Percentiles rank a stretch among this genome's conserved stretches.
Evolutionary conservation across 2,888 invertebrate genomes (phyloP).

Genomic region (Masnerella sp.): DNA sequence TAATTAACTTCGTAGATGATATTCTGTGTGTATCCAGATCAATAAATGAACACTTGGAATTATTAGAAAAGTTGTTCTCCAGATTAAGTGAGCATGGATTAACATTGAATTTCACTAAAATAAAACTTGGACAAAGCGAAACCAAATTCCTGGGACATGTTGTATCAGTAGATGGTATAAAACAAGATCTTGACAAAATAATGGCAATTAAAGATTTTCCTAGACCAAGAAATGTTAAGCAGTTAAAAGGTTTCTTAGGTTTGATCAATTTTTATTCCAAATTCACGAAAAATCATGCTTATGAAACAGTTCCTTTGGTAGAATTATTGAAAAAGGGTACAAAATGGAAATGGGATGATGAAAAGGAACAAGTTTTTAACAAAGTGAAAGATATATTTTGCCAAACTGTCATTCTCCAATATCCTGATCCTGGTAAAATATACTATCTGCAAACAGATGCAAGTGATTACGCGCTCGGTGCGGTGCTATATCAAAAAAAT

Average conservation of each 20-base stretch:
- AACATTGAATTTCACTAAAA: conserved; percentile 12
- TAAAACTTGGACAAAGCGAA: background rate
- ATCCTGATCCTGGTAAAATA: conserved; percentile 1
- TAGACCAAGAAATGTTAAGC: conserved; percentile 4
- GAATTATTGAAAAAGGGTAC: conserved; percentile 39
- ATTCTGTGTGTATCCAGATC: background rate
- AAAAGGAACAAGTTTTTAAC: conserved; percentile 41
- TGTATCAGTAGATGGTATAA: background rate
- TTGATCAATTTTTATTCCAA: conserved; percentile 11
- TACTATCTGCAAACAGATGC: conserved; percentile 8
- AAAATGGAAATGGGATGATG: conserved; percentile 34
- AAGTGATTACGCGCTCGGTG: conserved; percentile 32
- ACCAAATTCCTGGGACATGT: conserved; percentile 16
- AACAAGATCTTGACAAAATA: conserved; percentile 9
- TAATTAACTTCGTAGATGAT: conserved; percentile 6
- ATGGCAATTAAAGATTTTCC: conserved; percentile 9
- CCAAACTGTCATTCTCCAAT: background rate
- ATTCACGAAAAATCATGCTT: conserved; percentile 5
- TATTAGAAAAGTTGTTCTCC: conserved; percentile 1
- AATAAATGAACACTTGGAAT: conserved; percentile 4
- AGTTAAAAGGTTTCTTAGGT: conserved; percentile 6
- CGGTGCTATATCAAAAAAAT: conserved; percentile 24
- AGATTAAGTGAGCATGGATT: conserved; percentile 11
- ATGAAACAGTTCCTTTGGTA: conserved; percentile 32
- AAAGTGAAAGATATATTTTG: conserved; percentile 42